Percentiles rank a stretch among this genome's conserved stretches.
These are phyloP conservation scores for Cenopis cana DNA, from an alignment of 2,888 invertebrate genomes.

Conservation along the genomic window DNA sequence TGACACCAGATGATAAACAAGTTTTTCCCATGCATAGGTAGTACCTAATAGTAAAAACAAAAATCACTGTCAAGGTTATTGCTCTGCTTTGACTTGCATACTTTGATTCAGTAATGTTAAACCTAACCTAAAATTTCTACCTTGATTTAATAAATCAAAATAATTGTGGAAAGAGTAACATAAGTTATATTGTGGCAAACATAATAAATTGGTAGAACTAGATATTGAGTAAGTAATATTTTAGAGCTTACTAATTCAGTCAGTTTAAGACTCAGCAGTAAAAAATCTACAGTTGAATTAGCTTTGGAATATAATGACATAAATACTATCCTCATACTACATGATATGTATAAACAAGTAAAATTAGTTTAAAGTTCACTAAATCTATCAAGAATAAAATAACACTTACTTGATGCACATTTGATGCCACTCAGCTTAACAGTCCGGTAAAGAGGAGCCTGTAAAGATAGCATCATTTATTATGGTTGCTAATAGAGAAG, in stretches of 20 bases:
- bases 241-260: neutral
- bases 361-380: neutral
- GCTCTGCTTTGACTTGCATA: neutral
- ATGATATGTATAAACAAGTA: neutral
- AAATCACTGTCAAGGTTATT: neutral
- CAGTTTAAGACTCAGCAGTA: neutral
- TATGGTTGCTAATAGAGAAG: neutral
- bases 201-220: neutral
- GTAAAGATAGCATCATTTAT: conserved; percentile 52
- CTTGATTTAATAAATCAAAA: neutral
- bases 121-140: conserved; percentile 18
- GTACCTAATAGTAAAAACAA: no score
- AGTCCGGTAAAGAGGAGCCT: conserved; percentile 68
- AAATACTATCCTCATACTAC: neutral
- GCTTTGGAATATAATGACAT: neutral
- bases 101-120: neutral
- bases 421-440: conserved; percentile 72
- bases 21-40: neutral
- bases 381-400: conserved; percentile 2
- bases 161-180: neutral
- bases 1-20: neutral
- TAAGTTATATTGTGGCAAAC: neutral
- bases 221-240: neutral
- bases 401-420: conserved; percentile 74
- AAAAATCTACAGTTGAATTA: neutral